Conservation (phyloP, 1,140 invertebrate genomes). For the Drosophila melanica region DNA sequence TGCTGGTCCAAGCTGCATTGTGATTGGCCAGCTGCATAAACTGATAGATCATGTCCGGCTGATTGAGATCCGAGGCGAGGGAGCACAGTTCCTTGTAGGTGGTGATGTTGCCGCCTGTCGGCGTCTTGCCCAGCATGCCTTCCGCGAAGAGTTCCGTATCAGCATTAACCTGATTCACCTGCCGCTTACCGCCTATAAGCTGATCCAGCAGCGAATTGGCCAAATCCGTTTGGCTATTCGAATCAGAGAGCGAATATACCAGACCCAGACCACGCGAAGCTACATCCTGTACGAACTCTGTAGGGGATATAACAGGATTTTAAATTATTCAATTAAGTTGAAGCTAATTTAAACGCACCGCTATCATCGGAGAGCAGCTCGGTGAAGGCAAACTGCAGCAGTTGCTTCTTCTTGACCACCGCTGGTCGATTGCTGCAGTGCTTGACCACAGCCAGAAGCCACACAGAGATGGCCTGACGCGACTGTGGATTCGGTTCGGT, state of each 20-base stretch:
- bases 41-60: conserved; percentile 97
- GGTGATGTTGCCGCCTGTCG: conserved; percentile 92
- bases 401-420: conserved; percentile 87
- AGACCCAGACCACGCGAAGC: conserved; percentile 95
- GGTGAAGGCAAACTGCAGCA: conserved; percentile 94
- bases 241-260: conserved; percentile 92
- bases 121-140: conserved; percentile 92
- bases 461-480: conserved; percentile 89
- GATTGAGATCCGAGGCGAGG: conserved; percentile 95
- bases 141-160: conserved; percentile 96
- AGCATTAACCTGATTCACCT: conserved; percentile 89
- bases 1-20: conserved; percentile 96
- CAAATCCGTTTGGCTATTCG: conserved; percentile 88
- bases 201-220: conserved; percentile 92
- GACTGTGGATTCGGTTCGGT: conserved; percentile 92
- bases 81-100: conserved; percentile 98
- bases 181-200: conserved; percentile 91
- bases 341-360: conserved; percentile 86
- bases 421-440: conserved; percentile 89
- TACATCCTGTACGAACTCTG: conserved; percentile 95
- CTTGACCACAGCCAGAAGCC: conserved; percentile 93
- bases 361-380: conserved; percentile 94
- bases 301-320: not conserved
- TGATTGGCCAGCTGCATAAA: conserved; percentile 98
- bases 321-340: not conserved